Evolutionary conservation across 2,113 vertebrate genomes (phyloP), one percentile per base, ranked within the genome.

Genomic region (Glaucomys volans): DNA sequence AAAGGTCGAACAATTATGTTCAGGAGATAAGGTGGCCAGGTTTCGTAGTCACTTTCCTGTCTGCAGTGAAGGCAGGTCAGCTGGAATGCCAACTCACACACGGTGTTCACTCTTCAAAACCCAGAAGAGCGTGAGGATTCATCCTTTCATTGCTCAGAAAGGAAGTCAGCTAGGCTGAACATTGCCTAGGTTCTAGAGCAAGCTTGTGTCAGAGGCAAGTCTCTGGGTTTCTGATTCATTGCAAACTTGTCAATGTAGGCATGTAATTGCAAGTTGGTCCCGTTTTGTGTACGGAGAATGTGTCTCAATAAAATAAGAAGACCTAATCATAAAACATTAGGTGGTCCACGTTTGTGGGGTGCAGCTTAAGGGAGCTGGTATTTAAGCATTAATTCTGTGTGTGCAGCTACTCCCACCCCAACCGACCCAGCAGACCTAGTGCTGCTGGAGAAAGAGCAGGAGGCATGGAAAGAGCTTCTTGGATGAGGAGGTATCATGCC

Each of bases 401-500:
- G 12, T 57, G 8, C 24, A 12, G 9, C n/a, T 26, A 2, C 24
- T 22, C 5, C 0, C 17, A 32, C 35, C 22, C 11, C 71, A 47
- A 0, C 11, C 26, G 37, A 8, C 17, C 35, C 20, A 26, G 47
- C 8, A 16, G 59, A 44, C 54, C 35, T 54, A 2, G 37, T n/a
- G 76, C 57, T 75, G 11, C 59, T 74, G 5, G 59, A 1, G 47
- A 47, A 42, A 18, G 67, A 82, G 13, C 37, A 32, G 40, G 24
- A 37, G 10, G 72, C 8, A 35, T 7, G 59, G 50, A 54, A 24
- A 8, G 32, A 22, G 26, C 32, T 79, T 24, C 54, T 66, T n/a
- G 3, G 5, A 22, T 0, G 2, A 75, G 72, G 9, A 5, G 2
- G 28, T 30, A 2, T 2, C 30, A 11, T 4, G 16, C 30, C 35